Percentiles rank a stretch among this genome's conserved stretches.
Evolutionary conservation across 2,888 invertebrate species (phyloP).

Genomic region (Strigamia crassipes): DNA sequence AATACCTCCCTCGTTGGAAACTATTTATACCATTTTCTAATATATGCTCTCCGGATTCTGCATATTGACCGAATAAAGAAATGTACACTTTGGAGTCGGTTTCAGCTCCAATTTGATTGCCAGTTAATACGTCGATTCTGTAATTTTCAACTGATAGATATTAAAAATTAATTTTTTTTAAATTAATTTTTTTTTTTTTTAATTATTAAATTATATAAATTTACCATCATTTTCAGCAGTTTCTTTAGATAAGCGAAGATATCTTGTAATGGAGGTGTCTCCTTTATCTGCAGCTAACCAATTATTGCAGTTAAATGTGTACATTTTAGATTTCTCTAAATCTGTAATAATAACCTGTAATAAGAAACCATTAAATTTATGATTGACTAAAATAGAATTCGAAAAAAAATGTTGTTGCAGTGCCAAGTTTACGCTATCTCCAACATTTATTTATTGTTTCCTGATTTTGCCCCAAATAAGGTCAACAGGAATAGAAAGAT

Average conservation of each 20-base stretch:
- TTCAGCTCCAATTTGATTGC: neutral
- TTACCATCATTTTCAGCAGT: neutral
- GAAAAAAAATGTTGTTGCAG: neutral
- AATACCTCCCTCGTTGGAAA: slow-evolving; percentile 17
- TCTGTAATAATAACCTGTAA: neutral
- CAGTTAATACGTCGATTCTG: neutral
- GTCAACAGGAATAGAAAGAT: no score
- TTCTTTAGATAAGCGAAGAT: neutral
- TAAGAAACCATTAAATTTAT: neutral
- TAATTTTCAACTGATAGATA: neutral
- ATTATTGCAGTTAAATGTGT: neutral
- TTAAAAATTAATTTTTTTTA: no score
- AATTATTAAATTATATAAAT: no score
- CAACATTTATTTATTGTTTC: no score
- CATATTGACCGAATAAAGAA: slow-evolving; percentile 1
- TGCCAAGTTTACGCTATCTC: neutral
- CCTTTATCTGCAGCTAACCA: neutral
- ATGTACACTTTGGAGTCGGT: slow-evolving; percentile 29
- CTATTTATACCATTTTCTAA: slow-evolving; percentile 12
- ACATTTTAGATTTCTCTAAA: neutral
- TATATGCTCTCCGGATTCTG: slow-evolving; percentile 18
- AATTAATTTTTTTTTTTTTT: no score
- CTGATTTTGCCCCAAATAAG: neutral
- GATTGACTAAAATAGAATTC: neutral
- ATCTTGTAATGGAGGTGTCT: neutral